Conservation (phyloP, 2,797 vertebrate species). For the Xiphophorus birchmanni region DNA sequence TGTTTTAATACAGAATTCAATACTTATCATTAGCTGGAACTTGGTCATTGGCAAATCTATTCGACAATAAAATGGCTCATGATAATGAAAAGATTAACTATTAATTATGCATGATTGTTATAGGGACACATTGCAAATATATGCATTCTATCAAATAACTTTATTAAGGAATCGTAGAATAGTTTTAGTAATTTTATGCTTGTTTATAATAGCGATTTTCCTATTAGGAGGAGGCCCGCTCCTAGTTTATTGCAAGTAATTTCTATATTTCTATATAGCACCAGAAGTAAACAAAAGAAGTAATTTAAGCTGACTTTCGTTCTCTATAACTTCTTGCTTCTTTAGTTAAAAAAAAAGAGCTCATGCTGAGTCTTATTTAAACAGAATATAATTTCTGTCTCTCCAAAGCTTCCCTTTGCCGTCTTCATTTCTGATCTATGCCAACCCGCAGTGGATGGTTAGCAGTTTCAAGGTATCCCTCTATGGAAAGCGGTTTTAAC, state of each 20-base stretch:
- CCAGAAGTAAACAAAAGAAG: background rate
- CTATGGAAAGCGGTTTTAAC: background rate
- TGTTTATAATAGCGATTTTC: background rate
- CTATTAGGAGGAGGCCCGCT: background rate
- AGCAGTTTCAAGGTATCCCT: background rate
- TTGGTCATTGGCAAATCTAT: constrained; percentile 30
- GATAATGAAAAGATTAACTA: constrained; percentile 45
- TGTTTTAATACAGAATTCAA: constrained; percentile 35
- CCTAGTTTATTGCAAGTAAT: background rate
- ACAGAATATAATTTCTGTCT: background rate
- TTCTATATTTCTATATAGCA: background rate
- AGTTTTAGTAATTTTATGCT: background rate
- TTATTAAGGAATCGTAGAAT: constrained; percentile 7
- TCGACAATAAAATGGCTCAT: constrained; percentile 23
- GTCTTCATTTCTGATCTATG: background rate
- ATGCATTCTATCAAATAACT: constrained; percentile 7
- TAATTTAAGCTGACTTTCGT: background rate
- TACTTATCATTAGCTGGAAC: constrained; percentile 31
- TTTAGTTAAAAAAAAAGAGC: background rate
- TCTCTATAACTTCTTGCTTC: background rate
- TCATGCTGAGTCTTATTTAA: background rate
- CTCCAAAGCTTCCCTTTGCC: background rate
- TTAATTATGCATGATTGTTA: constrained; percentile 34
- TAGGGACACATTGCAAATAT: constrained; percentile 31
- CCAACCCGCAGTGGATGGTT: background rate